These are phyloP conservation scores for Lasius fuliginosus DNA, from an alignment of 2,888 invertebrate genomes.

Conservation along the genomic window DNA sequence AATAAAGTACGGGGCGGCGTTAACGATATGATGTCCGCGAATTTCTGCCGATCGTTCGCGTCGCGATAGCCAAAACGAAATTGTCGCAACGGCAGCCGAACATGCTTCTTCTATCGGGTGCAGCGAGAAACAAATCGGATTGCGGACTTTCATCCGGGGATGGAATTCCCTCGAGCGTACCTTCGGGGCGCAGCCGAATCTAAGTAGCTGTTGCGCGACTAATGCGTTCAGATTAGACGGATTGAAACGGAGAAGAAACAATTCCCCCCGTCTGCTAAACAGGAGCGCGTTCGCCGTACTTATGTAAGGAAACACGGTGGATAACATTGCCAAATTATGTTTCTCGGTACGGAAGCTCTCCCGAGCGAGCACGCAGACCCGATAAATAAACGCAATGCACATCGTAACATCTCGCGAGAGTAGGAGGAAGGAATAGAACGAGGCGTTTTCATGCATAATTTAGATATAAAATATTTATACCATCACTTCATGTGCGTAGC, in stretches of 20 bases:
- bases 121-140: constrained; percentile 38
- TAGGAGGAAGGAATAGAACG: constrained; percentile 12
- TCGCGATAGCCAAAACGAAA: not conserved
- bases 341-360: constrained; percentile 36
- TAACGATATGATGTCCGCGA: constrained; percentile 32
- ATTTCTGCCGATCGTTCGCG: constrained; percentile 28
- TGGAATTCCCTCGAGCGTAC: constrained; percentile 33
- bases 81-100: not conserved
- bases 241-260: constrained; percentile 47
- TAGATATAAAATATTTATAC: constrained; percentile 37
- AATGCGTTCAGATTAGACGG: constrained; percentile 50
- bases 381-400: constrained; percentile 41
- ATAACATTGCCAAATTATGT: constrained; percentile 51
- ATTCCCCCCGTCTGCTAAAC: constrained; percentile 37
- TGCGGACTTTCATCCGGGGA: constrained; percentile 44
- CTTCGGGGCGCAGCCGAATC: constrained; percentile 11
- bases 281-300: constrained; percentile 15
- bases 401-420: constrained; percentile 27
- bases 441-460: constrained; percentile 48
- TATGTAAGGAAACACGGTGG: constrained; percentile 9
- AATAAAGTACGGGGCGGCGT: constrained; percentile 22
- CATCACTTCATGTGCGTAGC: constrained; percentile 33
- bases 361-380: not conserved
- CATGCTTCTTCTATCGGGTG: not conserved
- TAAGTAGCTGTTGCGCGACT: constrained; percentile 48